These are phyloP conservation scores for Ooceraea biroi DNA, from an alignment of 1,140 invertebrate species.

Conservation along the genomic window DNA sequence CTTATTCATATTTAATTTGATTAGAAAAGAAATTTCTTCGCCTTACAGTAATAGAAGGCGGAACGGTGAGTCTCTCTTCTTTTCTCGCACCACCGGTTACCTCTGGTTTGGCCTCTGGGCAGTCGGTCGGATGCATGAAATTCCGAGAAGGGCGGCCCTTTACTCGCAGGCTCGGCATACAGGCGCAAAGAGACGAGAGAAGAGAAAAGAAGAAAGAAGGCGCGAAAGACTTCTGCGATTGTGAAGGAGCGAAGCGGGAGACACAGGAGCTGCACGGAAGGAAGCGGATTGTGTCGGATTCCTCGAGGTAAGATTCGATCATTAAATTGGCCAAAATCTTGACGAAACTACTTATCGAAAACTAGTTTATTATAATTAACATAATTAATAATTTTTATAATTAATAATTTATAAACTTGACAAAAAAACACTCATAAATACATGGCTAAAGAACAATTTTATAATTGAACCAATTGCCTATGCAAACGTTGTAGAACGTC, in stretches of 20 bases:
- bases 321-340: background rate
- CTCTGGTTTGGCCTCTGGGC: background rate
- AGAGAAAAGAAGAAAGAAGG: too few species aligned
- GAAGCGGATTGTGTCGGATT: background rate
- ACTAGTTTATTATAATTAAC: too few species aligned
- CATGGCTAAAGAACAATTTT: too few species aligned
- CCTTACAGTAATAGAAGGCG: background rate
- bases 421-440: too few species aligned
- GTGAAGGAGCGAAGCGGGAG: conserved; percentile 6
- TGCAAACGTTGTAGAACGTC: too few species aligned
- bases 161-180: conserved; percentile 4
- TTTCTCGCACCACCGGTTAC: background rate
- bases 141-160: conserved; percentile 45
- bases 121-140: conserved; percentile 21
- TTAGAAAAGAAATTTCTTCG: too few species aligned
- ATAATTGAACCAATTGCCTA: too few species aligned
- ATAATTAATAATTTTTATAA: too few species aligned
- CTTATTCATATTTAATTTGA: too few species aligned
- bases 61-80: background rate
- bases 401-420: too few species aligned
- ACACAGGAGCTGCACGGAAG: background rate
- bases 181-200: conserved; percentile 16
- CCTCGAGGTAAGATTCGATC: conserved; percentile 6
- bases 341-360: too few species aligned
- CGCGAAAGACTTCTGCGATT: conserved; percentile 14